phyloP scores from a whole-genome alignment of 2,888 invertebrate species.

The Dermolepida albohirtum region DNA sequence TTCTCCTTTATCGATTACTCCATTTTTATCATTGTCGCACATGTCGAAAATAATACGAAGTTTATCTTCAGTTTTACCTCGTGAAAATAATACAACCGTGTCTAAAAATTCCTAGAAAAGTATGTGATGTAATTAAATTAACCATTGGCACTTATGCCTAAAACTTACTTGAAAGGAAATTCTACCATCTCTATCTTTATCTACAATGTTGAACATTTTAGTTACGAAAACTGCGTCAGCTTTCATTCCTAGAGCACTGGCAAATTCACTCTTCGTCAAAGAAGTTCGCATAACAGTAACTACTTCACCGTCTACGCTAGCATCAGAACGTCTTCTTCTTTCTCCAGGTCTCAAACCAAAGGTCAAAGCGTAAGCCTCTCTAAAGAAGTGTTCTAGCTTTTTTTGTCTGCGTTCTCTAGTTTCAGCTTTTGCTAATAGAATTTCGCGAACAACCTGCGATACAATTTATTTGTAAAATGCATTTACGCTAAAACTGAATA shows the following conservation, averaged over 20 bases:
- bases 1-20: constrained; percentile 93
- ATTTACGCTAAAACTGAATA: too few species aligned
- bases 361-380: constrained; percentile 94
- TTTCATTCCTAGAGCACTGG: constrained; percentile 95
- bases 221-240: constrained; percentile 94
- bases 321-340: constrained; percentile 78
- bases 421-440: constrained; percentile 91
- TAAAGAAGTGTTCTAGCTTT: constrained; percentile 93
- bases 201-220: constrained; percentile 98
- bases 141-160: neutral
- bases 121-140: neutral
- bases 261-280: constrained; percentile 91
- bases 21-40: constrained; percentile 96
- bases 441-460: constrained; percentile 78
- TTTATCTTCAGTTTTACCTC: constrained; percentile 93
- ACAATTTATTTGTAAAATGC: too few species aligned
- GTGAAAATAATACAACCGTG: constrained; percentile 91
- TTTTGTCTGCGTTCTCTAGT: constrained; percentile 94
- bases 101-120: constrained; percentile 85
- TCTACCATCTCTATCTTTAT: constrained; percentile 92
- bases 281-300: constrained; percentile 95
- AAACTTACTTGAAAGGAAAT: constrained; percentile 86
- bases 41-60: constrained; percentile 95
- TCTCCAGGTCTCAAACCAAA: constrained; percentile 92
- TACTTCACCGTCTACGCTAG: constrained; percentile 82